Base-by-base conservation (phyloP, 2,113 vertebrate species). In the Lepus americanus region DNA sequence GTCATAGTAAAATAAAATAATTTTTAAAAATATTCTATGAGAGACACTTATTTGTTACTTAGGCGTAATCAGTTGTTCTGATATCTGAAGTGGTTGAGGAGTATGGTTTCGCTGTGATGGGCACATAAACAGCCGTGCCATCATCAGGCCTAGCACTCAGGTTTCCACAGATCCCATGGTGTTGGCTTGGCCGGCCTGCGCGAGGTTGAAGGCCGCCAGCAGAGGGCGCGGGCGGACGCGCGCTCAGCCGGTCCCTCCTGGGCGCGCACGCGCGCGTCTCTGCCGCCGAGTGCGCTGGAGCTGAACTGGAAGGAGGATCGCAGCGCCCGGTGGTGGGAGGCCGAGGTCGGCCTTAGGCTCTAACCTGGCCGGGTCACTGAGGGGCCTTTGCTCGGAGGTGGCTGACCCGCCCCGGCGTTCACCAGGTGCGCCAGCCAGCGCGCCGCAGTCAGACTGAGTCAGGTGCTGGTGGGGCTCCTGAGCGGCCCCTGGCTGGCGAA, bases 211-310 rank as follows among this genome's bases (percentile, higher is more conserved):
- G 49, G 53, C 0, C 27, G 19, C 85, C 97, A 97, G 96, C 97
- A 97, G 97, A 97, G 97, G 95, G 97, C 92, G 74, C 27, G 3
- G 39, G 85, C 76, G 12, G 76, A 64, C 74, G 64, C 20, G 11
- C 27, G 51, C 95, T 33, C 33, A 27, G 63, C 59, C 27, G 61
- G 22, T 80, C 61, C 12, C 4, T 14, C 17, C 55, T 59, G 55
- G 55, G 44, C 44, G 44, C 44, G 44, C 44, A 44, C 1, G 44
- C 44, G 44, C 44, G 51, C 19, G 23, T 81, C 59, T 92, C 51
- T 90, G 44, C 44, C 6, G 44, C 44, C 44, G 44, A 44, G 44
- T 44, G 44, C 44, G 44, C 44, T 44, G 55, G 55, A 59, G 59
- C 44, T 66, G n/a, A 91, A 44, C 79, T 72, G 84, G 70, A 89